Base-by-base conservation (phyloP, 2,888 invertebrate genomes). In the Keiferia lycopersicella region DNA sequence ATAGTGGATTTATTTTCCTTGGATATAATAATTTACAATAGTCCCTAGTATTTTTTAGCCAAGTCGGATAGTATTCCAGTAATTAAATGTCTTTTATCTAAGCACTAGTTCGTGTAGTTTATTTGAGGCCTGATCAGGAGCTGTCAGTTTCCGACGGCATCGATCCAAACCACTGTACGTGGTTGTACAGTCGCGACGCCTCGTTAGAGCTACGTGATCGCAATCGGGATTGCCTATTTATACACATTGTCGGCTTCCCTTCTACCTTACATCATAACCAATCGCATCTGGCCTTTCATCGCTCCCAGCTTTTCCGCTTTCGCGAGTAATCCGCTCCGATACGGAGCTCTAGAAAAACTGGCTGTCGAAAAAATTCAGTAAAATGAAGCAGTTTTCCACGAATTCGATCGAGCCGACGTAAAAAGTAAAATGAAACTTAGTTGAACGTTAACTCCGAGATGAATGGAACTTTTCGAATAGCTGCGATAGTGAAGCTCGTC, bases 121-220 rank as follows among this genome's bases (percentile, higher is more conserved):
- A 56, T 61, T 48, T 57, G 58, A 59, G 68, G 51, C 12, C 64
- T 65, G 61, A 57, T 62, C 50, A 64, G 56, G 64, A 61, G 57
- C 62, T 67, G 72, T 81, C 80, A 75, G 76, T 81, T 82, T 82
- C 80, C 80, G 78, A 79, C 82, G 83, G 77, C 77, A 87, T 88
- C 86, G 86, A 88, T 88, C 81, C 70, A 16, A 20, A 56, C 56
- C 56, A 45, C 34, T 53, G 69, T 64, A 63, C 68, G 70, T 72
- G 34, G 34, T 72, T 73, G 72, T 78, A 78, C 81, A 83, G 85
- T 82, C 84, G 84, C 86, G 87, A 83, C 85, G 86, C 73, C 87
- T 90, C 90, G 89, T 90, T 89, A 87, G 77, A 76, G 80, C 78
- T 82, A 89, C 90, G 90, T 91, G 90, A 88, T 87, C 87, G 84